Base-by-base conservation (phyloP, 2,888 invertebrate genomes). In the Parthenolecanium corni region DNA sequence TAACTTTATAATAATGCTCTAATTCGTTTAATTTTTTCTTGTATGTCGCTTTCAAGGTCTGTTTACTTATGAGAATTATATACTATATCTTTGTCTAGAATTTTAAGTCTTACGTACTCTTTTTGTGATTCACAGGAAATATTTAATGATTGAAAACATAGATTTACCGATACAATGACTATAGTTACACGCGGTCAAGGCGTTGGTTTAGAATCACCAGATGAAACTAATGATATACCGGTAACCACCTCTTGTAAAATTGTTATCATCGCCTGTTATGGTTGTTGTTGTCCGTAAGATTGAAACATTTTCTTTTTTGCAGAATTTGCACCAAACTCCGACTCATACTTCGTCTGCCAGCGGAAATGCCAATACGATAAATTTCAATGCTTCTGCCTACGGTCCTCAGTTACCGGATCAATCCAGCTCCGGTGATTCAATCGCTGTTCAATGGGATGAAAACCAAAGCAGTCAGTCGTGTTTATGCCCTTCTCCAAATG, bases 141-240 rank as follows among this genome's bases (percentile, higher is more conserved):
- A 31, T 31, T 31, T 31, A 31, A 31, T 31, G 31, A 31, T 31
- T 31, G 31, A 31, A 31, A 31, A 31, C 31, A 6, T 6, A 4
- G 4, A 6, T 31, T 9, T 9, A 31, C 5, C 9, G 36, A 18
- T 73, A 76, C 74, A 73, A 81, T 80, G 81, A 81, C 80, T 72
- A 80, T 81, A 73, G 79, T 79, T 72, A 80, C 80, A 64, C 78
- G 80, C 74, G 80, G 80, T 73, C 80, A 80, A 74, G 78, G 78
- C 71, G 75, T 78, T 68, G 75, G 77, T 68, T 77, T 78, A 70
- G 80, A 80, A 71, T 78, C 78, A 71, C 76, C 79, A 67, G 80
- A 80, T 66, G 69, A 69, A 62, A 70, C 70, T 56, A 68, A 67
- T 64, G 69, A 69, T 51, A 67, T 68, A 18, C 67, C 68, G 64